Evolutionary conservation across 2,888 invertebrate genomes (phyloP), one percentile per base, ranked within the genome.

Genomic region (Hoplodrina blanda): DNA sequence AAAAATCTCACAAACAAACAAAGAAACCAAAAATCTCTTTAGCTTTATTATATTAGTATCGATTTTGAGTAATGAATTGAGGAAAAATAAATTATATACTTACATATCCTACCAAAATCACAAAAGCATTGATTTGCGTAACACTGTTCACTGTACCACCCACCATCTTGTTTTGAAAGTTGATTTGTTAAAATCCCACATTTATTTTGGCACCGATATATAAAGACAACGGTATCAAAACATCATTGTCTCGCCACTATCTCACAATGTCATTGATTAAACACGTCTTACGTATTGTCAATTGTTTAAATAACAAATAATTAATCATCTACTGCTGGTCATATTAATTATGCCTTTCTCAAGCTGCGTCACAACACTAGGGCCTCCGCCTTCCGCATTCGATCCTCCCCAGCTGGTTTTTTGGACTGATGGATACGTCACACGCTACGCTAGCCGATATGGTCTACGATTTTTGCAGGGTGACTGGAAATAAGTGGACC

Each of bases 171-270:
- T 37, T 49, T 4, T 61, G 20, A 44, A 68, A 70, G 6, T 69
- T 56, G 69, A 41, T 81, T 83, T 66, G 66, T 67, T 84, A 87
- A 90, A 88, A 87, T 85, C 82, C 41, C 71, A 52, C 25, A 46
- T 67, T 66, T 62, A 62, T 55, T 73, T 78, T 62, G 30, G 66
- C 79, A 78, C 69, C 78, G 71, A 78, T 85, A 69, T 76, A 72
- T 59, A 76, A 74, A 83, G 77, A 81, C 80, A 74, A 59, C 41
- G 69, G 83, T 84, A 85, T 76, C 87, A 85, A 85, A 84, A 75
- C 73, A 80, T 62, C 84, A 88, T 85, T 85, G 87, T 85, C 72
- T 65, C 56, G 10, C 5, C 46, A 15, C 60, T 78, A 81, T 81
- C 79, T 76, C 50, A 63, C 50, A 73, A 65, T 66, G 69, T 75